A percentile compares a stretch with the other conserved stretches of the same genome.
These are phyloP conservation scores for Pterobdella sp. DNA, from an alignment of 2,888 invertebrate genomes.

Conservation along the genomic window DNA sequence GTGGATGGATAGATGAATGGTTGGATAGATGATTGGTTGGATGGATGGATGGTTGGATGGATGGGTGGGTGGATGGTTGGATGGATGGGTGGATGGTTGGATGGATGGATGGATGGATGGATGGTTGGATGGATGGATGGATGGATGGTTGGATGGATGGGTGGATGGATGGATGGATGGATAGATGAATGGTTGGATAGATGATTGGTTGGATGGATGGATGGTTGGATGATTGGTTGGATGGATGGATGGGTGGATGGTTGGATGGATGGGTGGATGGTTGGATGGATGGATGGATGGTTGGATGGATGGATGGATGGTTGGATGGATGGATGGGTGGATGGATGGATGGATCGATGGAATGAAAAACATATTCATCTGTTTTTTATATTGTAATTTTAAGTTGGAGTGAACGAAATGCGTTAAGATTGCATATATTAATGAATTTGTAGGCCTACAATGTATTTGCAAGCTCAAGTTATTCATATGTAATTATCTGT, in stretches of 20 bases:
- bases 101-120: not conserved
- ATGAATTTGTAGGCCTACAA: too few species aligned
- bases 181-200: conserved; percentile 8
- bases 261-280: too few species aligned
- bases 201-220: not conserved
- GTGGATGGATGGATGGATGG: not conserved
- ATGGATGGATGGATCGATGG: too few species aligned
- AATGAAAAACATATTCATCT: too few species aligned
- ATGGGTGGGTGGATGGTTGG: conserved; percentile 12
- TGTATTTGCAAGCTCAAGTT: too few species aligned
- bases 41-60: not conserved
- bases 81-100: not conserved
- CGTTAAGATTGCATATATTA: too few species aligned
- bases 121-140: not conserved
- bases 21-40: conserved; percentile 4
- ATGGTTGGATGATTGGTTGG: not conserved
- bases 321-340: not conserved
- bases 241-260: not conserved
- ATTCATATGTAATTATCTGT: too few species aligned
- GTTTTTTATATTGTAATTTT: too few species aligned
- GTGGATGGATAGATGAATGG: not conserved
- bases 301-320: not conserved
- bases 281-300: conserved; percentile 13
- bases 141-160: conserved; percentile 2
- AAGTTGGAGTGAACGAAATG: too few species aligned